Evolutionary conservation across 2,113 vertebrate species (phyloP), one percentile per base, ranked within the genome.

Genomic region (Lepus americanus): DNA sequence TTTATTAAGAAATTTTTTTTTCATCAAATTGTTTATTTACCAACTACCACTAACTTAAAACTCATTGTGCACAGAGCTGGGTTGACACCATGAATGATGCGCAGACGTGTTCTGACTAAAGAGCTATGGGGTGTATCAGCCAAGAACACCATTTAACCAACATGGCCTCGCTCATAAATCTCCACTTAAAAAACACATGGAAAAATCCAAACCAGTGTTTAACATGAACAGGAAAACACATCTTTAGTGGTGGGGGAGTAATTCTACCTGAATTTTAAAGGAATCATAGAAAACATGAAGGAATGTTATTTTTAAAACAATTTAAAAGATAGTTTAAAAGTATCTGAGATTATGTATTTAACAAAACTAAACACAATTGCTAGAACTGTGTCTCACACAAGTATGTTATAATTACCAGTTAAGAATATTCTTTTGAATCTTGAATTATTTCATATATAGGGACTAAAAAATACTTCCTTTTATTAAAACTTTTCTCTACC

Each of bases 121-220:
- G 85, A 91, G n/a, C 25, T 95, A 17, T 78, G 69, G 44, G 92
- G 81, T 78, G 31, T 89, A 77, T 79, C 89, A 74, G 70, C 94
- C 36, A 61, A 89, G 76, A 95, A 94, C 23, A 77, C 6, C 76
- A 67, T 92, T 90, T 92, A 96, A 88, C 81, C 77, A 94, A 73
- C 93, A 84, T 8, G 96, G 78, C 53, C 72, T 70, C 4, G 39
- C 51, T 93, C 97, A 96, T 96, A 96, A 5, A 29, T 55, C 44
- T 92, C n/a, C 87, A 17, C 9, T 93, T 81, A 93, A 97, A 97
- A 97, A 97, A 93, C 67, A 93, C 61, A 90, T 0, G 72, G 72
- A 70, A 81, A 97, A 97, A 17, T 27, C 67, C 59, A 86, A 94
- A 79, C 73, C 90, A 79, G 27, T 79, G 27, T 76, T 78, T 49